Percentiles rank a stretch among this genome's conserved stretches.
Evolutionary conservation across 2,113 vertebrate species (phyloP).

Genomic region (Manacus vitellinus): DNA sequence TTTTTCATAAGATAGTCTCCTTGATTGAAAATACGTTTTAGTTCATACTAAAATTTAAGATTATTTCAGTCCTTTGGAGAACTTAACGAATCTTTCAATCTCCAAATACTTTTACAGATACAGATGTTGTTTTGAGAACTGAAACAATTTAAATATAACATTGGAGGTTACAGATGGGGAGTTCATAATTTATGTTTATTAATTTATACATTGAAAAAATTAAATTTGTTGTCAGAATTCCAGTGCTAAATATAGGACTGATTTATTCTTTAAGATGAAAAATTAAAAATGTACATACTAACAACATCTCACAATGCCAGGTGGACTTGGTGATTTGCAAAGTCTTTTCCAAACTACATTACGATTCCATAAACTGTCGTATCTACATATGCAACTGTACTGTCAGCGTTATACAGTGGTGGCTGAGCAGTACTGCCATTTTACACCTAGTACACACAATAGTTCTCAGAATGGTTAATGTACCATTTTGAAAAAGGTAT

Average conservation of each 20-base stretch:
- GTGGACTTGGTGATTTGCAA: background rate
- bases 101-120: background rate
- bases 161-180: background rate
- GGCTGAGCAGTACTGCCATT: background rate
- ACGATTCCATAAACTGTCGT: background rate
- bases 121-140: background rate
- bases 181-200: background rate
- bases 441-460: background rate
- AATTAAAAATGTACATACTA: background rate
- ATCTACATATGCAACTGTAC: background rate
- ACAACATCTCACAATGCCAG: background rate
- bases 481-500: background rate
- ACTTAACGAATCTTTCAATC: background rate
- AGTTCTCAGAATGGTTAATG: background rate
- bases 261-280: background rate
- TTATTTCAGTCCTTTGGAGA: background rate
- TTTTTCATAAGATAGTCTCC: background rate
- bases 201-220: background rate
- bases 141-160: background rate
- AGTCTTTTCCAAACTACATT: background rate
- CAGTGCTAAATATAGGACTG: background rate
- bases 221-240: background rate
- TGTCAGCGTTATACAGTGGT: background rate
- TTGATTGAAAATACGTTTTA: background rate
- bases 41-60: background rate